Conservation (phyloP, 1,140 invertebrate species). For the Hypothenemus hampei region DNA sequence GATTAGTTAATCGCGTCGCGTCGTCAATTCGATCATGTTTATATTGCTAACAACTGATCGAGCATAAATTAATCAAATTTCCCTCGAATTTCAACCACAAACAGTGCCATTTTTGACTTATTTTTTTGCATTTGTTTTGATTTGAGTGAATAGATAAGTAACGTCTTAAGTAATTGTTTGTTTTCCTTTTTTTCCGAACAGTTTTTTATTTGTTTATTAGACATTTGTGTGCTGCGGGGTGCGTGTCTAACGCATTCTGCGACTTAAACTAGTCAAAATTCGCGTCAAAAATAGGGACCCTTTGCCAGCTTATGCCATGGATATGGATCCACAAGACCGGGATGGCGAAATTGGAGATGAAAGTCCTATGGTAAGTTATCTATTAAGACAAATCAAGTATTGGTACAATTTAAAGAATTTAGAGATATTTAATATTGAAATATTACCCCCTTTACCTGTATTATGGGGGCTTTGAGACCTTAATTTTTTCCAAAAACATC, state of each 20-base stretch:
- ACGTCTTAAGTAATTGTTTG: too few species aligned
- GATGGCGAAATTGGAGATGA: conserved; percentile 66
- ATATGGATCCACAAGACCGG: conserved; percentile 70
- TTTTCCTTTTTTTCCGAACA: conserved; percentile 10
- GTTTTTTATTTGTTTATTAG: too few species aligned
- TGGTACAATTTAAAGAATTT: too few species aligned
- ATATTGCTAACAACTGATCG: too few species aligned
- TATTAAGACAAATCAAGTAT: too few species aligned
- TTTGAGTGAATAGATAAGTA: conserved; percentile 12
- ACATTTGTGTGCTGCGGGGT: conserved; percentile 35
- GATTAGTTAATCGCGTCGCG: too few species aligned
- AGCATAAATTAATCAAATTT: too few species aligned
- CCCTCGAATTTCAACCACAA: background rate
- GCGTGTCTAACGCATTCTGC: conserved; percentile 41
- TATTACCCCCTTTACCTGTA: too few species aligned
- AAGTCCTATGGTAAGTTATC: conserved; percentile 53
- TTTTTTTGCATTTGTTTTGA: background rate
- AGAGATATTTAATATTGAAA: too few species aligned
- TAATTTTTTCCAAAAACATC: too few species aligned
- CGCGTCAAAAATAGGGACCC: conserved; percentile 85
- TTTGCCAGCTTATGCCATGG: conserved; percentile 78
- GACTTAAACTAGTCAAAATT: conserved; percentile 69
- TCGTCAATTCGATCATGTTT: too few species aligned
- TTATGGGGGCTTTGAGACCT: too few species aligned
- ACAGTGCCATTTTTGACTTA: background rate